phyloP scores from a whole-genome alignment of 2,113 vertebrate species.

The Aix galericulata region DNA sequence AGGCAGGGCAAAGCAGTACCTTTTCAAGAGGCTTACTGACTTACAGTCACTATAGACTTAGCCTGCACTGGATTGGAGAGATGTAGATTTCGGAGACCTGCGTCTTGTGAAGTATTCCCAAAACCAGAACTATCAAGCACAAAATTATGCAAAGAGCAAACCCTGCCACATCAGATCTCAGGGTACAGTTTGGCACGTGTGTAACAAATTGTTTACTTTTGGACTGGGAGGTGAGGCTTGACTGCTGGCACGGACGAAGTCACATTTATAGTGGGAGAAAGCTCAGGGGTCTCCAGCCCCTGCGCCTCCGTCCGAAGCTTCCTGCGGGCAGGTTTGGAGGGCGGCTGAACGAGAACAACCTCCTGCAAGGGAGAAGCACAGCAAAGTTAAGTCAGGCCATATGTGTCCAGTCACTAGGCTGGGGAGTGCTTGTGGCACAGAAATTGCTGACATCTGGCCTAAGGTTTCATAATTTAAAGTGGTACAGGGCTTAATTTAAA shows the following conservation, averaged over 20 bases:
- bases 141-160: not conserved
- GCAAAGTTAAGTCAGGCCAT: not conserved
- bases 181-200: not conserved
- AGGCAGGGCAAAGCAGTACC: not conserved
- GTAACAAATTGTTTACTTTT: slow-evolving; percentile 79
- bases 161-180: not conserved
- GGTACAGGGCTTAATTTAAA: not conserved
- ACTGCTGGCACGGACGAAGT: slow-evolving; percentile 60
- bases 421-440: not conserved
- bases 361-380: slow-evolving; percentile 78
- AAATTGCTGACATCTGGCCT: slow-evolving; percentile 35
- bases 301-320: slow-evolving; percentile 87
- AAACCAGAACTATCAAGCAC: not conserved
- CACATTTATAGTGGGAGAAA: slow-evolving; percentile 66
- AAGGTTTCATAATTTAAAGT: slow-evolving; percentile 14
- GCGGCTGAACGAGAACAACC: slow-evolving; percentile 78
- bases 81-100: not conserved
- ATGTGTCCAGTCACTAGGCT: not conserved
- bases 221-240: slow-evolving; percentile 80
- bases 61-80: not conserved
- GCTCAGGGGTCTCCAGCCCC: slow-evolving; percentile 80
- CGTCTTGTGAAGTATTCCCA: not conserved
- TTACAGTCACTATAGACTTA: not conserved
- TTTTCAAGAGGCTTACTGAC: not conserved
- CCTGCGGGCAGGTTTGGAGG: slow-evolving; percentile 89